These are phyloP conservation scores for Synanceia verrucosa DNA, from an alignment of 2,797 vertebrate species.

Conservation along the genomic window DNA sequence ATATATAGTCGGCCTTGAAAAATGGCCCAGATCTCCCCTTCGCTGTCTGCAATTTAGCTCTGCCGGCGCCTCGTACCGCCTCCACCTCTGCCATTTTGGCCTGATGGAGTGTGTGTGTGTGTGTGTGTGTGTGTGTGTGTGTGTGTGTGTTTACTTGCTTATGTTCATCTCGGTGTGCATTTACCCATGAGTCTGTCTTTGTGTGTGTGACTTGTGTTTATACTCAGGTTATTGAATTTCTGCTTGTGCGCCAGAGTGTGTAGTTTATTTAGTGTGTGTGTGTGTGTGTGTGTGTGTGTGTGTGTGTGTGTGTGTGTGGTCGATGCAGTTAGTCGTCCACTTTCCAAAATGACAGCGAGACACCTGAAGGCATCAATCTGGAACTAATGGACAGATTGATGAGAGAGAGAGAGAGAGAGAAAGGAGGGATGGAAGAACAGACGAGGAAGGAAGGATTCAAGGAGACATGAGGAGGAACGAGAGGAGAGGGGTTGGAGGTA, in stretches of 20 bases:
- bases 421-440: not conserved
- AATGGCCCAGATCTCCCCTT: constrained; percentile 81
- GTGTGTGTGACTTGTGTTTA: constrained; percentile 44
- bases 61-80: constrained; percentile 70
- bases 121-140: constrained; percentile 19
- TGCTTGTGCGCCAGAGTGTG: constrained; percentile 32
- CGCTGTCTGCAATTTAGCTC: constrained; percentile 81
- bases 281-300: not conserved
- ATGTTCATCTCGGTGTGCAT: constrained; percentile 56
- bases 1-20: constrained; percentile 82
- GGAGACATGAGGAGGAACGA: not conserved
- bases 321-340: constrained; percentile 38
- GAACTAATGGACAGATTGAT: constrained; percentile 29
- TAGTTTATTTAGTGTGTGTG: constrained; percentile 20
- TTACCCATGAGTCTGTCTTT: constrained; percentile 50
- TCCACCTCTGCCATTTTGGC: constrained; percentile 60
- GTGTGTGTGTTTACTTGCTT: constrained; percentile 60
- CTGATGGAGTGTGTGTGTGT: constrained; percentile 56
- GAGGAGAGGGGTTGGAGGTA: not conserved
- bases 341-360: constrained; percentile 41
- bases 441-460: not conserved
- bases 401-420: not conserved
- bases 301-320: not conserved
- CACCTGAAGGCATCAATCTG: constrained; percentile 47
- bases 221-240: constrained; percentile 65